Conservation (phyloP, 2,113 vertebrate genomes). For the Phyllostomus discolor region DNA sequence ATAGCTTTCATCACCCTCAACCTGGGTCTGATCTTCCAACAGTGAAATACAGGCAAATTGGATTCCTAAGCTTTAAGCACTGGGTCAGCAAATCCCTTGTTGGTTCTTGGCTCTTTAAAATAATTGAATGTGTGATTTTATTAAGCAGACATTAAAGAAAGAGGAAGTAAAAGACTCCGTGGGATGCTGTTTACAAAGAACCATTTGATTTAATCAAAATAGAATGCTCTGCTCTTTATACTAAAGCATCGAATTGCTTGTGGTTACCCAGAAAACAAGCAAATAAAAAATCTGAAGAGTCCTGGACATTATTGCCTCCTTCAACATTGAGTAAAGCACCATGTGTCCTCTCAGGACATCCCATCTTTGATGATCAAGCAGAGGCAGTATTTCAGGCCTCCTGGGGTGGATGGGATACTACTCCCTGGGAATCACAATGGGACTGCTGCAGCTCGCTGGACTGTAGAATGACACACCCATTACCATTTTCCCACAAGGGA, state of each 20-base stretch:
- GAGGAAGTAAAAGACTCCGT: slow-evolving; percentile 18
- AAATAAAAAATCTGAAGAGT: not conserved
- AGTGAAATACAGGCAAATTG: slow-evolving; percentile 54
- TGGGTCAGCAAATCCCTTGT: slow-evolving; percentile 44
- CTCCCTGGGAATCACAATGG: not conserved
- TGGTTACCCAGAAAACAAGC: not conserved
- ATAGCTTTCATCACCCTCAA: slow-evolving; percentile 35
- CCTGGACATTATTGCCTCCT: not conserved
- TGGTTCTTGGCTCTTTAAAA: slow-evolving; percentile 46
- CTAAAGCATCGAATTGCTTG: slow-evolving; percentile 33
- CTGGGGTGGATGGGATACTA: not conserved
- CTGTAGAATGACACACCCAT: not conserved
- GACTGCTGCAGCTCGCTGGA: not conserved
- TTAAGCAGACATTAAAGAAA: slow-evolving; percentile 60
- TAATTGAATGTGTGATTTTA: slow-evolving; percentile 60
- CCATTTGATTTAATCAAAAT: slow-evolving; percentile 42
- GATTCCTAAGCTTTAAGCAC: slow-evolving; percentile 58
- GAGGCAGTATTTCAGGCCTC: not conserved
- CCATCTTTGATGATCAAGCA: not conserved
- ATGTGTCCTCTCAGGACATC: not conserved
- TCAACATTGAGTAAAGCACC: not conserved
- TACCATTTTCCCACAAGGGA: not conserved
- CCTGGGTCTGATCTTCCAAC: slow-evolving; percentile 28
- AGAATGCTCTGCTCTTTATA: slow-evolving; percentile 21
- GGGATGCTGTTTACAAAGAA: not conserved